Evolutionary conservation across 2,888 invertebrate genomes (phyloP).

Genomic region (Anodontia alba): DNA sequence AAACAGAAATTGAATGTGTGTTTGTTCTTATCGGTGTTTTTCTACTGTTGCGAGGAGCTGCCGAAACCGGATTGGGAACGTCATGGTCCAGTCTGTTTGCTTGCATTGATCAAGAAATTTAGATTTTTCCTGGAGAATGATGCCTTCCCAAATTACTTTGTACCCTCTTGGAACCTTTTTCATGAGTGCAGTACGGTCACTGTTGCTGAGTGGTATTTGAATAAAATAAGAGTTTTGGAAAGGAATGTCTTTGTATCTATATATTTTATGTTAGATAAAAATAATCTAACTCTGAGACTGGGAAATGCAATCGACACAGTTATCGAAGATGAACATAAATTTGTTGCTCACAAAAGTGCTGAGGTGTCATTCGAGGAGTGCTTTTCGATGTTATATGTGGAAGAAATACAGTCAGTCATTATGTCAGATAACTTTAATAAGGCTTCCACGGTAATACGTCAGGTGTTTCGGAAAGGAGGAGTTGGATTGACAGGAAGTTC

Average conservation of each 20-base stretch:
- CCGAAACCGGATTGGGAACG: not conserved
- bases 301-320: constrained; percentile 18
- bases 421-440: not conserved
- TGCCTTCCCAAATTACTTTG: constrained; percentile 24
- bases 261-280: constrained; percentile 20
- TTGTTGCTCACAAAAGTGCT: not conserved
- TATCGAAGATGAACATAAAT: not conserved
- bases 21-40: not conserved
- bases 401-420: not conserved
- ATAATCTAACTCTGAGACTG: not conserved
- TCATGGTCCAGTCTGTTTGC: constrained; percentile 8
- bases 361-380: not conserved
- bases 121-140: not conserved
- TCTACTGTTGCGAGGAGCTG: constrained; percentile 1
- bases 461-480: not conserved
- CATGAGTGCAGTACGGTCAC: not conserved
- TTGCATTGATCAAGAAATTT: not conserved
- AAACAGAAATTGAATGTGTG: not conserved
- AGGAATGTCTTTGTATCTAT: not conserved
- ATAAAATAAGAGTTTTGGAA: constrained; percentile 1
- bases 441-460: not conserved
- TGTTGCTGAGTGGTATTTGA: constrained; percentile 11
- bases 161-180: constrained; percentile 10
- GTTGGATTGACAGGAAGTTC: not conserved
- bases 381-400: not conserved